A percentile compares a stretch with the other conserved stretches of the same genome.
Conservation (phyloP, 2,888 invertebrate genomes). For the Embidobia sp. region DNA sequence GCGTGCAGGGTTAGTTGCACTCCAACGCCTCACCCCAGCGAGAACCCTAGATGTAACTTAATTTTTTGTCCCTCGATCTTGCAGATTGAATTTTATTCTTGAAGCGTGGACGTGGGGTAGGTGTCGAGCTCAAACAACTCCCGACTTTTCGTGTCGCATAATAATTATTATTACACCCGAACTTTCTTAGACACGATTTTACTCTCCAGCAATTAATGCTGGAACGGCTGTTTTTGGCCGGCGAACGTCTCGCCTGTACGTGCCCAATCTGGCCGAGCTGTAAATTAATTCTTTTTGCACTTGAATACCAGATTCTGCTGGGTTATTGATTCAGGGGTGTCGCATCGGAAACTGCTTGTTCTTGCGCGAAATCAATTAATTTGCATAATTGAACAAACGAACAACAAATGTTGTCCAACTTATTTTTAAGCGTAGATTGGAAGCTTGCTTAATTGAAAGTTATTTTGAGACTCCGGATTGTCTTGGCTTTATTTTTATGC, state of each 20-base stretch:
- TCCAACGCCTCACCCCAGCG: constrained; percentile 26
- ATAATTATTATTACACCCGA: constrained; percentile 57
- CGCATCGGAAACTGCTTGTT: constrained; percentile 31
- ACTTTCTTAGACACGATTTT: constrained; percentile 57
- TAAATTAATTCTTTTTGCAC: constrained; percentile 55
- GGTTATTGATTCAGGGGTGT: constrained; percentile 29
- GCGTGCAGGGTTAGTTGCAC: constrained; percentile 20
- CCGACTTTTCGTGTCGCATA: constrained; percentile 50
- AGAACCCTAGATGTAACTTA: constrained; percentile 32
- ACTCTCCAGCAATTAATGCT: constrained; percentile 53
- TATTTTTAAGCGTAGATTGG: no score
- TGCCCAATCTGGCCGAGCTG: constrained; percentile 50
- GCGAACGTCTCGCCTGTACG: constrained; percentile 35
- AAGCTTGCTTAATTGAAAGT: no score
- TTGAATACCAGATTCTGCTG: constrained; percentile 21
- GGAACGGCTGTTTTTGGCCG: constrained; percentile 45
- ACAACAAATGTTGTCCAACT: no score
- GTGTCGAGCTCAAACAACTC: constrained; percentile 48
- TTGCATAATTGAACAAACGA: constrained; percentile 11
- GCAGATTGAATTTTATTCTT: constrained; percentile 47
- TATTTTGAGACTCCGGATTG: no score
- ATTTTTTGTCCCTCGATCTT: constrained; percentile 46
- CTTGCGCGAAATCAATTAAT: constrained; percentile 18
- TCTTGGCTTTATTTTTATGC: no score
- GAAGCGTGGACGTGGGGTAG: constrained; percentile 10